Evolutionary conservation across 2,888 invertebrate genomes (phyloP).

Genomic region (Tuta absoluta): DNA sequence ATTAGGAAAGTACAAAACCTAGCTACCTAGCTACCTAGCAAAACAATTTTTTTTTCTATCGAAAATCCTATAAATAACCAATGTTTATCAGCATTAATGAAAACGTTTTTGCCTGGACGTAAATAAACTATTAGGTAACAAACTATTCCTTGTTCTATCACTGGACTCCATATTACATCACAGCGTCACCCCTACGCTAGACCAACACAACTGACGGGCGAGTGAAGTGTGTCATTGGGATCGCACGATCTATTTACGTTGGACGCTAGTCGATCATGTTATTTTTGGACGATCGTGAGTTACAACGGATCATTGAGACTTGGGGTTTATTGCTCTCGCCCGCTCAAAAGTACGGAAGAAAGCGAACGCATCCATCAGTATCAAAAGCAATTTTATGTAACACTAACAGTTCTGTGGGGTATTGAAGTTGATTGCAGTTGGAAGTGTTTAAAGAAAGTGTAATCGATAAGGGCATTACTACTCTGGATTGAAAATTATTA

Average conservation of each 20-base stretch:
- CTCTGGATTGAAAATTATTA: too few species aligned
- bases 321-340: slow-evolving; percentile 59
- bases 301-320: slow-evolving; percentile 60
- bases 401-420: neutral
- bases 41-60: too few species aligned
- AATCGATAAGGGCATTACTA: too few species aligned
- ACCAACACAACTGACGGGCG: slow-evolving; percentile 41
- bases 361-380: slow-evolving; percentile 26
- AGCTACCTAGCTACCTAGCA: too few species aligned
- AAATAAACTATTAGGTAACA: too few species aligned
- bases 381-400: slow-evolving; percentile 25
- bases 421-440: slow-evolving; percentile 3
- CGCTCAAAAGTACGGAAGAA: slow-evolving; percentile 27
- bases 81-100: too few species aligned
- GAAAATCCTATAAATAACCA: too few species aligned
- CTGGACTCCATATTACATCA: neutral
- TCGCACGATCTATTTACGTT: slow-evolving; percentile 65
- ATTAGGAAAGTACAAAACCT: too few species aligned
- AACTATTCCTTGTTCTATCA: neutral
- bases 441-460: neutral
- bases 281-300: slow-evolving; percentile 48
- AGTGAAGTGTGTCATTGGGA: slow-evolving; percentile 72
- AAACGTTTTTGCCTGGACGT: too few species aligned
- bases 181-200: slow-evolving; percentile 22
- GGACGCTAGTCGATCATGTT: slow-evolving; percentile 39